These are phyloP conservation scores for Papilio helenus DNA, from an alignment of 1,140 invertebrate genomes.

Conservation along the genomic window DNA sequence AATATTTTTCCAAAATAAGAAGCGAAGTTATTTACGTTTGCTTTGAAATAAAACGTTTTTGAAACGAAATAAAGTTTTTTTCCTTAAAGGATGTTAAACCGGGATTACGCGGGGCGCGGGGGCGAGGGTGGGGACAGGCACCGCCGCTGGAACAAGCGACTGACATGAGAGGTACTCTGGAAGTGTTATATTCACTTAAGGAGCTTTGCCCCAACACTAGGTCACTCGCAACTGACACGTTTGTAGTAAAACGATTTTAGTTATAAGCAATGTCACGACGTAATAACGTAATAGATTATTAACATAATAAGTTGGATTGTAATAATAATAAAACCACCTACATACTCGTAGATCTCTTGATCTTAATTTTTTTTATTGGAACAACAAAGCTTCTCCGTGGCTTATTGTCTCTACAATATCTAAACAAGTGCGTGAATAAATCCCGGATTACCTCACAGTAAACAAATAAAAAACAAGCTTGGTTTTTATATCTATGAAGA, in stretches of 20 bases:
- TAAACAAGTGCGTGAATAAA: neutral
- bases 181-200: conserved; percentile 6
- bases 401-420: conserved; percentile 1
- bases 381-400: neutral
- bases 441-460: neutral
- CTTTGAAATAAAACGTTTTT: neutral
- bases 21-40: neutral
- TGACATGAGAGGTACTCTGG: neutral
- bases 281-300: neutral
- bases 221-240: neutral
- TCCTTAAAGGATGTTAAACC: neutral
- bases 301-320: neutral
- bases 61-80: neutral
- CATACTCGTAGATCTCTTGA: too few species aligned
- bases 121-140: neutral
- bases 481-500: neutral
- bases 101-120: neutral
- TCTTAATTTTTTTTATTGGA: neutral
- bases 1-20: neutral
- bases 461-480: neutral
- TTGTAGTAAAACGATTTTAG: neutral
- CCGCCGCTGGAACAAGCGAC: neutral
- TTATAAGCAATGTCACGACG: neutral
- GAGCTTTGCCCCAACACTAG: neutral
- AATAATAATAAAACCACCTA: neutral